Conservation (phyloP, 2,797 vertebrate species). For the Moxostoma hubbsi region DNA sequence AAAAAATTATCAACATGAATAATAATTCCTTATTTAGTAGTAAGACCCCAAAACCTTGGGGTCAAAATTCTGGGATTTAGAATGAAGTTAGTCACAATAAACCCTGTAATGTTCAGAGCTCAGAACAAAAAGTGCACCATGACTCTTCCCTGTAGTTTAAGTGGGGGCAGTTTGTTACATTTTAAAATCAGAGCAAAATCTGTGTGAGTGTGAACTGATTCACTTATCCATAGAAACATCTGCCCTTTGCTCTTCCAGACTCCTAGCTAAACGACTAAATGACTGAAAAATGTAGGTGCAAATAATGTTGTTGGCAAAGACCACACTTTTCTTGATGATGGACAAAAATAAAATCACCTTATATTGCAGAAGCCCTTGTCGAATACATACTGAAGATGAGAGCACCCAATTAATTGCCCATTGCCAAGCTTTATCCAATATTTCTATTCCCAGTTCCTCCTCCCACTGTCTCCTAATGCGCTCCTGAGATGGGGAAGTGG, state of each 20-base stretch:
- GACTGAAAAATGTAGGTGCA: no score
- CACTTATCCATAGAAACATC: neutral
- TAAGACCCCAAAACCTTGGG: neutral
- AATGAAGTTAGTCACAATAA: no score
- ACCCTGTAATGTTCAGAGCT: neutral
- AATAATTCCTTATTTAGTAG: neutral
- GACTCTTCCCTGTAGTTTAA: neutral
- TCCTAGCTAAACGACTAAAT: constrained; percentile 47
- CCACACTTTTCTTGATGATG: neutral
- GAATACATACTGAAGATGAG: constrained; percentile 8
- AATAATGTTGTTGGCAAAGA: neutral
- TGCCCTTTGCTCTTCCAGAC: constrained; percentile 54
- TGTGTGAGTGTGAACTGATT: neutral
- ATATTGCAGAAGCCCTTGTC: neutral
- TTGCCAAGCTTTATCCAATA: no score
- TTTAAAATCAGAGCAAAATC: neutral
- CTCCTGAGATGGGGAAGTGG: neutral
- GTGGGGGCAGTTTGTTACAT: neutral
- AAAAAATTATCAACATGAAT: neutral
- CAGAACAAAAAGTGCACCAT: neutral
- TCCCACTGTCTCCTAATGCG: neutral
- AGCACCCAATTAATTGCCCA: neutral
- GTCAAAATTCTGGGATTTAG: no score
- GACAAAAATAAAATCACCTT: neutral
- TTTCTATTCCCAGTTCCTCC: neutral